phyloP scores from a whole-genome alignment of 1,140 invertebrate species.

The Penaeus vannamei region DNA sequence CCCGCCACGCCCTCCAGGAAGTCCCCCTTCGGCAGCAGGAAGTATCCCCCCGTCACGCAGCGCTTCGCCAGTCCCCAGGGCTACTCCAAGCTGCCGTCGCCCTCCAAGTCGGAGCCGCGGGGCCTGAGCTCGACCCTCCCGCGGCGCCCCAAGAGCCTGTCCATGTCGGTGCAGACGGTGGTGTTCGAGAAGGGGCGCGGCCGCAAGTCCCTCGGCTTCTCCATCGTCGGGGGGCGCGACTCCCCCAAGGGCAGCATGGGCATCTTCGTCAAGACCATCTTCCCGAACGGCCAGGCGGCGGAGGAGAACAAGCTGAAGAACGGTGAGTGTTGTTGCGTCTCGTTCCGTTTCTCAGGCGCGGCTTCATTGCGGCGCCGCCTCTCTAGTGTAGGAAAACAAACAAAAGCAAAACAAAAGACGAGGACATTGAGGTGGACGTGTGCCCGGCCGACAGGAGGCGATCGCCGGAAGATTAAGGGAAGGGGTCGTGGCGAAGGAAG shows the following conservation, averaged over 20 bases:
- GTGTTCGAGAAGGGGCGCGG: slow-evolving; percentile 79
- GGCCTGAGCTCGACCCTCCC: slow-evolving; percentile 59
- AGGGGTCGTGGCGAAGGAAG: too few species aligned
- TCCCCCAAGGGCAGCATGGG: slow-evolving; percentile 81
- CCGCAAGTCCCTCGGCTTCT: slow-evolving; percentile 81
- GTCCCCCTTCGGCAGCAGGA: slow-evolving; percentile 18
- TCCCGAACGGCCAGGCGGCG: slow-evolving; percentile 80
- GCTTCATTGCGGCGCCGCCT: background rate
- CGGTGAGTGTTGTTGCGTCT: slow-evolving; percentile 74
- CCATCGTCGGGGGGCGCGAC: slow-evolving; percentile 82
- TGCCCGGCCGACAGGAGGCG: too few species aligned
- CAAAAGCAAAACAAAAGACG: too few species aligned
- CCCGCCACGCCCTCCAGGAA: slow-evolving; percentile 43
- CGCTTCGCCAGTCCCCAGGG: slow-evolving; percentile 44
- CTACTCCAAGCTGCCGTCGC: slow-evolving; percentile 21
- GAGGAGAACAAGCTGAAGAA: slow-evolving; percentile 80
- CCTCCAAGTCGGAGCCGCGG: slow-evolving; percentile 37
- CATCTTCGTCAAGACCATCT: slow-evolving; percentile 82
- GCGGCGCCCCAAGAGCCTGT: slow-evolving; percentile 61
- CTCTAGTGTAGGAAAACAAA: too few species aligned
- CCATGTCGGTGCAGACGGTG: slow-evolving; percentile 72
- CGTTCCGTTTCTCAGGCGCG: too few species aligned
- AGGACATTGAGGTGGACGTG: too few species aligned
- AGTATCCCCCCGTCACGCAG: slow-evolving; percentile 25
- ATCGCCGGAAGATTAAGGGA: too few species aligned